Evolutionary conservation across 2,888 invertebrate species (phyloP), one percentile per base, ranked within the genome.

Genomic region (Nephrocerus scutellatus): DNA sequence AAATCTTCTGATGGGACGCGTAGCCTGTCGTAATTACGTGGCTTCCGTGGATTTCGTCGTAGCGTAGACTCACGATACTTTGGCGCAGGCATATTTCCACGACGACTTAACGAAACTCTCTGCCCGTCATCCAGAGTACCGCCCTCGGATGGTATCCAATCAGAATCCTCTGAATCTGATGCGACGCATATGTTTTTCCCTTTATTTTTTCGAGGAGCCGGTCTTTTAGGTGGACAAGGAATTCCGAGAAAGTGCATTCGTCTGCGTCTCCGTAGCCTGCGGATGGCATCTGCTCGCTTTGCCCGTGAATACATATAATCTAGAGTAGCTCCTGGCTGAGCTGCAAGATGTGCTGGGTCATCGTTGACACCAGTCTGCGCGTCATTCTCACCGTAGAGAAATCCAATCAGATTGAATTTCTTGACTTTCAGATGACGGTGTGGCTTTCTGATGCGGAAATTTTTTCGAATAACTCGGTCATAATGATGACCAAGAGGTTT

Each of bases 381-480:
- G 12, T 46, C 35, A 4, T 29, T 38, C 6, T 50, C 51, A 1
- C 53, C 53, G 33, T 52, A 60, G 13, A 59, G 34, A 36, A 49
- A 67, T 1, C 58, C 56, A 8, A 65, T 64, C n/a, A 67, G 46
- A 42, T 65, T 66, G 12, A 67, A 67, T 38, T 66, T 68, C 20
- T 54, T 62, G 0, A 64, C 59, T 8, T 55, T 52, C 8, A 60
- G 57, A 7, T 47, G 48, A 3, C 60, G 37, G 12, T 52, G 56
- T 0, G 65, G 67, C 20, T 62, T 59, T 10, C 55, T 56, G 2
- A 64, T 44, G 36, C 58, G 57, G 0, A 65, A 33, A 4, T 57
- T 58, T 46, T 58, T 62, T 14, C 56, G 54, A 3, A 54, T 41
- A 7, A 47, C 42, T 0, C 59, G 55, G 14, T 63, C 55, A 41